Conservation (phyloP, 2,797 vertebrate species). For the Cheirogaleus major region DNA sequence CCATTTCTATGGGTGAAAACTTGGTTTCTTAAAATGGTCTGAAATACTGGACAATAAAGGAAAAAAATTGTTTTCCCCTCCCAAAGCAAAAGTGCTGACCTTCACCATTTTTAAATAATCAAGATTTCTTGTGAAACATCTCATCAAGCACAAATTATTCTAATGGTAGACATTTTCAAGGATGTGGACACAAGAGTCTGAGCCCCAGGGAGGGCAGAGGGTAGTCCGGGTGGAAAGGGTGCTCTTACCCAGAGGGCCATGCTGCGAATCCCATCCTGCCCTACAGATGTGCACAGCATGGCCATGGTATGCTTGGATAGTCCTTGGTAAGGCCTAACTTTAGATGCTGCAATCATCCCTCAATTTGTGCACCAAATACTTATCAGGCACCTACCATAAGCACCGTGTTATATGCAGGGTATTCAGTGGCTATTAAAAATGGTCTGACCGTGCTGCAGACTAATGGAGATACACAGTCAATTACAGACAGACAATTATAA, state of each 20-base stretch:
- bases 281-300: rapidly evolving
- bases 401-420: neutral
- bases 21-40: constrained; percentile 24
- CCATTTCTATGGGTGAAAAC: constrained; percentile 6
- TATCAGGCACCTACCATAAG: neutral
- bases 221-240: neutral
- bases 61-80: neutral
- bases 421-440: neutral
- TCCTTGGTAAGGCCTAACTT: neutral
- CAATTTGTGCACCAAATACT: neutral
- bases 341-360: too few species aligned
- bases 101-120: neutral
- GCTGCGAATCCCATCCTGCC: neutral
- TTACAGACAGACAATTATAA: neutral
- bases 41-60: neutral
- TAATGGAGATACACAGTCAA: neutral
- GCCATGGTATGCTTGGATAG: rapidly evolving
- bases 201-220: neutral
- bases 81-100: neutral
- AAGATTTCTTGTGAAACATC: neutral
- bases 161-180: neutral
- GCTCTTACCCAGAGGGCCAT: neutral
- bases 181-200: neutral
- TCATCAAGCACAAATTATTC: neutral
- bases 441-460: neutral